Base-by-base conservation (phyloP, 2,888 invertebrate genomes). In the Oxyscelio sp. region DNA sequence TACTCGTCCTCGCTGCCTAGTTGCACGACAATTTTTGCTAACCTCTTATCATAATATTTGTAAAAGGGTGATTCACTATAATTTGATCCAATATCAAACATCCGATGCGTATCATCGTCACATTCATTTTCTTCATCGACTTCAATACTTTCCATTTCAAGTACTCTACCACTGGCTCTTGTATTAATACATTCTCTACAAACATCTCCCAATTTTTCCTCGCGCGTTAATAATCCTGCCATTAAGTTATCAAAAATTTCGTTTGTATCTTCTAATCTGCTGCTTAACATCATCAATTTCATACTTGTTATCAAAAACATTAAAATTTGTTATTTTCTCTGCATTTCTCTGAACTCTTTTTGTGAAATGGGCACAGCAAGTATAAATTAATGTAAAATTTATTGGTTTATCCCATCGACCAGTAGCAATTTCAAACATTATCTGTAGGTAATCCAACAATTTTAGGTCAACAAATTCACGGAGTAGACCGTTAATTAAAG, bases 311-410 rank as follows among this genome's bases (percentile, higher is more conserved):
- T 38, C 1, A 21, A 40, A 17, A 59, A 59, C 4, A 13, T 22
- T n/a, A 59, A 1, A 13, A 59, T 1, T n/a, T 59, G 59, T 61
- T 21, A 61, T 1, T 43, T 61, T 45, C 19, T 61, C 61, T 5
- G n/a, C 13, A 45, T 45, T 61, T 45, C 21, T 24, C 24, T 43
- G 15, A 1, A 61, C 45, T 24, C 61, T 17, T 17, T 61, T 61
- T 1, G 5, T 27, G n/a, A 61, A 61, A 21, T 61, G 61, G 8
- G 45, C 15, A 5, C 24, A 61, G 13, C 61, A 61, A 0, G 61
- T 61, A 27, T 61, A 43, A 1, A 61, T 9, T 8, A 61, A 11
- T 34, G 45, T 61, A 17, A 43, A 61, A 19, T 61, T 19, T 1
- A 61, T 45, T 21, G 61, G 61, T 61, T 11, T 24, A 4, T 45